Evolutionary conservation across 2,797 vertebrate species (phyloP).

Genomic region (Hapalemur alaotrensis): DNA sequence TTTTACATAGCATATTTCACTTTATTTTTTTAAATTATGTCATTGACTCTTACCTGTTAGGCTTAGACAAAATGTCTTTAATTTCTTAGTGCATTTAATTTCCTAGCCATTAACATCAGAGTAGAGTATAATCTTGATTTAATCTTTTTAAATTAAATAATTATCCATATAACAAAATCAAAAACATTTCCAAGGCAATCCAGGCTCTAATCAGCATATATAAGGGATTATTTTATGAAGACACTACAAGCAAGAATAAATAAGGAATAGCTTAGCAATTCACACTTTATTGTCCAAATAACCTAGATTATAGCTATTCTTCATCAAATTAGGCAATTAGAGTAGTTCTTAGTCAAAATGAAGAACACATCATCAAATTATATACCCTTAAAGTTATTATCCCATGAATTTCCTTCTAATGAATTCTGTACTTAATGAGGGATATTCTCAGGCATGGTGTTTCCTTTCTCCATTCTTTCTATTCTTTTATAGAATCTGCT

Average conservation of each 20-base stretch:
- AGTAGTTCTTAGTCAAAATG: constrained; percentile 10
- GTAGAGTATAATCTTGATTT: not conserved
- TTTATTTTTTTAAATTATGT: not conserved
- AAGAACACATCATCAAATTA: constrained; percentile 2
- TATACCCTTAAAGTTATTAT: constrained; percentile 12
- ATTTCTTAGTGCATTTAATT: constrained; percentile 8
- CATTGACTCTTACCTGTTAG: constrained; percentile 39
- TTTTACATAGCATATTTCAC: not conserved
- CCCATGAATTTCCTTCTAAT: not conserved
- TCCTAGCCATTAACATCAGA: not conserved
- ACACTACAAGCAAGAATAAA: constrained; percentile 20
- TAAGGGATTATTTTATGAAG: constrained; percentile 8
- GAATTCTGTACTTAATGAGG: not conserved
- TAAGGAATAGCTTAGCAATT: constrained; percentile 23
- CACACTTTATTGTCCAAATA: not conserved
- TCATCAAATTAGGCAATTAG: constrained; percentile 38
- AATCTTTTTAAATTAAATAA: constrained; percentile 49
- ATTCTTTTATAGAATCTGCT: not conserved
- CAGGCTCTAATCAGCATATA: not conserved
- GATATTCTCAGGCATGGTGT: not conserved
- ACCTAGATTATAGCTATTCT: constrained; percentile 12
- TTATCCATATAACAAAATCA: not conserved
- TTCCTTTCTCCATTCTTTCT: constrained; percentile 14
- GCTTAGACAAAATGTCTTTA: constrained; percentile 40
- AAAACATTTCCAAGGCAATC: not conserved